Evolutionary conservation across 2,888 invertebrate species (phyloP).

Genomic region (Proisotoma minuta): DNA sequence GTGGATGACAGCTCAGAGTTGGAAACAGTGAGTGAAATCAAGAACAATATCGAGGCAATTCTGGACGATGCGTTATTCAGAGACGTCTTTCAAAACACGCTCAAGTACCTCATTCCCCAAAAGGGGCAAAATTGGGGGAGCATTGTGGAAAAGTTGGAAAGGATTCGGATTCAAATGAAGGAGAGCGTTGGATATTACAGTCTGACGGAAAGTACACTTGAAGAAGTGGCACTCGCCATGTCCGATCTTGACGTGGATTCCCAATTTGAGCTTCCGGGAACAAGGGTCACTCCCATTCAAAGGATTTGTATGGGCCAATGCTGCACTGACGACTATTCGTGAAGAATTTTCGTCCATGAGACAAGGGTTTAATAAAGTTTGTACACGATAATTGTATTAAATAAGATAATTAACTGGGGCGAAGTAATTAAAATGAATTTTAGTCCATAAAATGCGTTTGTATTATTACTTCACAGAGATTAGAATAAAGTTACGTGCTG

Average conservation of each 20-base stretch:
- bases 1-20: slow-evolving; percentile 5
- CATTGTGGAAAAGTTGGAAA: slow-evolving; percentile 16
- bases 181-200: slow-evolving; percentile 21
- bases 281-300: slow-evolving; percentile 17
- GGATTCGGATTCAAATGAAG: slow-evolving; percentile 11
- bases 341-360: not conserved
- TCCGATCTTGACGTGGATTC: slow-evolving; percentile 20
- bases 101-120: slow-evolving; percentile 22
- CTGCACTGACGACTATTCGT: slow-evolving; percentile 24
- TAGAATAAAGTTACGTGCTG: not conserved
- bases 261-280: slow-evolving; percentile 11
- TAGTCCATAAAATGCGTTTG: not conserved
- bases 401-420: slow-evolving; percentile 1
- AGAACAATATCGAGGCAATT: slow-evolving; percentile 15
- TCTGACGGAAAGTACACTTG: slow-evolving; percentile 18
- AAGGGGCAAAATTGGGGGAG: slow-evolving; percentile 23
- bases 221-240: slow-evolving; percentile 28
- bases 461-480: not conserved
- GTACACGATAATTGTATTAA: not conserved
- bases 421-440: not conserved
- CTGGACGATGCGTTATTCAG: slow-evolving; percentile 18
- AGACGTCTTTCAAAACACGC: slow-evolving; percentile 18
- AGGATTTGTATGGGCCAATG: slow-evolving; percentile 21
- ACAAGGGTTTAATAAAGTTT: not conserved
- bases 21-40: slow-evolving; percentile 16